phyloP scores from a whole-genome alignment of 2,113 vertebrate species.

The Engystomops pustulosus region DNA sequence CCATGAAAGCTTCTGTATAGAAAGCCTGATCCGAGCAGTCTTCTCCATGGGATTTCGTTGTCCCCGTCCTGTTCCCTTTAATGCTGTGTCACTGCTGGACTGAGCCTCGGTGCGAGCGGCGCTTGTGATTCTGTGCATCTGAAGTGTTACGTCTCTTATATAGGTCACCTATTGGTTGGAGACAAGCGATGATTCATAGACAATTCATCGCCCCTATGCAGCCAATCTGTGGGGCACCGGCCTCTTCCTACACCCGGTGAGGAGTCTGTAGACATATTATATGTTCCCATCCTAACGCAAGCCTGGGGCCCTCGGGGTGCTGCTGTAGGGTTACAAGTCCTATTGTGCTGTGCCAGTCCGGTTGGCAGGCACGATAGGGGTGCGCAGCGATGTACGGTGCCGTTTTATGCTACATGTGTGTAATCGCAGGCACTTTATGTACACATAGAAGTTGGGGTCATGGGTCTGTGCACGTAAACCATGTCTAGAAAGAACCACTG shows the following conservation, averaged over 20 bases:
- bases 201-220: slow-evolving; percentile 27
- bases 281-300: neutral
- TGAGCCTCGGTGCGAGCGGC: neutral
- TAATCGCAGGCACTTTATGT: no score
- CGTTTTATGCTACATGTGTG: no score
- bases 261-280: neutral
- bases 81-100: slow-evolving; percentile 37
- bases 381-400: no score
- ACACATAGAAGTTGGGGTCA: no score
- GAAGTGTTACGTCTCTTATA: slow-evolving; percentile 38
- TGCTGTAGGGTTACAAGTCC: neutral
- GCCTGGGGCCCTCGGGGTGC: neutral
- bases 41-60: neutral
- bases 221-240: slow-evolving; percentile 20
- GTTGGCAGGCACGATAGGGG: no score
- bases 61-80: neutral
- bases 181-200: slow-evolving; percentile 45
- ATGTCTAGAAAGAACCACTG: no score
- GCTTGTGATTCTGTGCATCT: slow-evolving; percentile 22
- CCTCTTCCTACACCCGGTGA: neutral
- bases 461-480: no score
- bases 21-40: neutral
- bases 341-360: neutral
- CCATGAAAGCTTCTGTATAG: no score
- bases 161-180: slow-evolving; percentile 45